Conservation (phyloP, 2,113 vertebrate genomes). For the Anarhynchus alexandrinus region DNA sequence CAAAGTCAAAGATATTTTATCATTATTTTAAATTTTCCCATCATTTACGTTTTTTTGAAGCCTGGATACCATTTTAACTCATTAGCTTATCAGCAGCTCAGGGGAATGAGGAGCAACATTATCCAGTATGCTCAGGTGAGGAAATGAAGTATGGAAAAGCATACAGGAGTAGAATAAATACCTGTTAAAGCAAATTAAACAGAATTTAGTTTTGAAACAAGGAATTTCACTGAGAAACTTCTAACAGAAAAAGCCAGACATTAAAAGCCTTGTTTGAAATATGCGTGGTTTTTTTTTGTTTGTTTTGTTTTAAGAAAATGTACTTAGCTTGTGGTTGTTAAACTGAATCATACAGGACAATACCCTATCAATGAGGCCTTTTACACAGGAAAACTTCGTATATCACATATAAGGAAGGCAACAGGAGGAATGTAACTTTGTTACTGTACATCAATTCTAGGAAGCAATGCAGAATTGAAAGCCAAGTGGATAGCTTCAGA, state of each 20-base stretch:
- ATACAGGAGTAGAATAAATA: neutral
- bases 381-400: neutral
- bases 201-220: neutral
- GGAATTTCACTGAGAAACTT: neutral
- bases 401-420: neutral
- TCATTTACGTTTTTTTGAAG: neutral
- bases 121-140: neutral
- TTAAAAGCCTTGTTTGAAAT: neutral
- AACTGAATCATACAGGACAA: neutral
- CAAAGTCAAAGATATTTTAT: too few species aligned
- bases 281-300: fast-evolving
- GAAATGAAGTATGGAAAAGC: neutral
- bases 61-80: neutral
- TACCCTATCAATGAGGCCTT: neutral
- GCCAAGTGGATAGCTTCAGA: neutral
- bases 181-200: neutral
- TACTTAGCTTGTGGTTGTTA: neutral
- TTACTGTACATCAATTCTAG: neutral
- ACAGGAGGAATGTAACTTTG: neutral
- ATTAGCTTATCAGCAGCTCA: neutral
- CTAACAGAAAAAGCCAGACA: neutral
- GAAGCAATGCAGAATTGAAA: neutral
- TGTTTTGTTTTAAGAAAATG: neutral
- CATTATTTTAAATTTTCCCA: neutral
- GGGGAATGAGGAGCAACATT: neutral